These are phyloP conservation scores for Echeneis naucrates DNA, from an alignment of 2,797 vertebrate species.

Conservation along the genomic window DNA sequence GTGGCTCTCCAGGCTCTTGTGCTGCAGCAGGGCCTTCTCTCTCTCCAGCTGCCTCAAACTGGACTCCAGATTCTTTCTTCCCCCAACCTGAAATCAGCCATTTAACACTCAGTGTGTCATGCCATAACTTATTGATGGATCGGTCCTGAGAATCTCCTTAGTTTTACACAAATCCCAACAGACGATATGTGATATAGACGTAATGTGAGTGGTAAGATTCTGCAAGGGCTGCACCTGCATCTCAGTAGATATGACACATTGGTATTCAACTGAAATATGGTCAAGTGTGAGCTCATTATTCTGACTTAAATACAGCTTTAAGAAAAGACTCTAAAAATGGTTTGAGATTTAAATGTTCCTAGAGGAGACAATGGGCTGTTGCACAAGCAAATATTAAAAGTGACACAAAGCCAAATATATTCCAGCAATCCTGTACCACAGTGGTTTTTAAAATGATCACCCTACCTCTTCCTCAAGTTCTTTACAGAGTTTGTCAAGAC, in stretches of 20 bases:
- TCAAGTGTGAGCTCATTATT: conserved; percentile 34
- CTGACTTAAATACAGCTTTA: conserved; percentile 23
- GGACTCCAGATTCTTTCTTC: conserved; percentile 93
- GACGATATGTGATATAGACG: too few relatives aligned
- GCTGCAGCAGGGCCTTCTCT: conserved; percentile 97
- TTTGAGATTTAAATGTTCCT: neutral
- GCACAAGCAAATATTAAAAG: conserved; percentile 22
- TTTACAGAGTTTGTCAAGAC: conserved; percentile 93
- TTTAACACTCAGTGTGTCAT: conserved; percentile 15
- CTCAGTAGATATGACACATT: conserved; percentile 9
- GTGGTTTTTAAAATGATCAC: neutral
- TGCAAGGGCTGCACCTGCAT: neutral
- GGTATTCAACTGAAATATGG: conserved; percentile 32
- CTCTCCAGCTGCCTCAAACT: conserved; percentile 93
- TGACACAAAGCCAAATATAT: conserved; percentile 9
- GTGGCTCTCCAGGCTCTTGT: conserved; percentile 96
- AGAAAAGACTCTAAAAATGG: conserved; percentile 6
- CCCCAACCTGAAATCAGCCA: conserved; percentile 72
- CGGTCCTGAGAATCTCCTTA: conserved; percentile 22
- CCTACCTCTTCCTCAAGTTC: conserved; percentile 97
- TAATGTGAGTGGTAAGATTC: conserved; percentile 37
- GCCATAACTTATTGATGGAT: conserved; percentile 29
- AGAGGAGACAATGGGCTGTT: neutral
- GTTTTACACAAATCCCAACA: conserved; percentile 17
- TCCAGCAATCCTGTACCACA: neutral